Base-by-base conservation (phyloP, 2,113 vertebrate species). In the Mormyrus lacerda region DNA sequence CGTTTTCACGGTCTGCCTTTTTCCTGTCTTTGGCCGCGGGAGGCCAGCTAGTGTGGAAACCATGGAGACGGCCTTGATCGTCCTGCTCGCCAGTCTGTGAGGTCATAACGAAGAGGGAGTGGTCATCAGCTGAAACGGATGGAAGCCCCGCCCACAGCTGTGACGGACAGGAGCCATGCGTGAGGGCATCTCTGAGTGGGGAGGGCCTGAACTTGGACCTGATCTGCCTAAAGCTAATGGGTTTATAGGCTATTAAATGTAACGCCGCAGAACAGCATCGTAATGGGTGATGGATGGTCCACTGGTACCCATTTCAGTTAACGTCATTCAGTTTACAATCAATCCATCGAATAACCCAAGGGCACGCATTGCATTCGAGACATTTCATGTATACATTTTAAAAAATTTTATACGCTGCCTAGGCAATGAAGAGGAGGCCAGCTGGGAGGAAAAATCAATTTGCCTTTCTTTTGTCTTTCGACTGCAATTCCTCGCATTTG, bases 301-400 rank as follows among this genome's bases (percentile, higher is more conserved):
- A 24, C 44, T 9, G 15, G 82, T 84, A 84, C 19, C 44, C 82
- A 84, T 84, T 84, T 84, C 82, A 84, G 82, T 84, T 84, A 84
- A 47, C 44, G 44, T 84, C 82, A 47, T 84, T 84, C 82, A 84
- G 82, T 47, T 47, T 45, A 47, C n/a, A 84, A 45, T 47, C 82
- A 84, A 45, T 47, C 82, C 82, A 84, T 42, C 39, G 39, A 24
- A 84, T 47, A 47, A 84, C 35, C 82, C 24, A 44, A 84, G 82
- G 21, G 35, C 73, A 17, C 17, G 73, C 73, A 7, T 79, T 15
- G 42, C 7, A 39, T 45, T 84, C 19, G 82, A 84, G 82, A 84
- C 19, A 84, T 84, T 84, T 84, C 19, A 44, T 84, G 44, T 84
- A n/a, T 47, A 13, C 39, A 2, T 84, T 47, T 47, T n/a, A 1